Evolutionary conservation across 2,797 vertebrate genomes (phyloP), one percentile per base, ranked within the genome.

Genomic region (Remorina albescens): DNA sequence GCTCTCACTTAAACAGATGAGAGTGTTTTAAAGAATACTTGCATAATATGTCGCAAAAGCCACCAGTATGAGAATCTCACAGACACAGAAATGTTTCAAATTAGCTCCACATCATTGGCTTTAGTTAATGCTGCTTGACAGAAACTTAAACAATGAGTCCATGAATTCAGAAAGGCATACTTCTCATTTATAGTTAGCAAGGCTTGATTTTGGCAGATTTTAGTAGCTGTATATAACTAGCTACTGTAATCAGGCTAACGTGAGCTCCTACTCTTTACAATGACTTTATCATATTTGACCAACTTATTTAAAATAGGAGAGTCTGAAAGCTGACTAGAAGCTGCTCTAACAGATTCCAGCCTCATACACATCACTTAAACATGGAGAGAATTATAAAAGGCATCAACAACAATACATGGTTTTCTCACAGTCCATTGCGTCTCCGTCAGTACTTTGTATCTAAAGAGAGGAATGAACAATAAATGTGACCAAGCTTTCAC

Each of bases 361-460:
- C 2, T 4, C 8, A 23, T 47, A 23, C 18, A 21, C 6, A 55
- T n/a, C 2, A 16, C 19, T 58, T 58, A 42, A 42, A 46, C 36
- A 63, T 47, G 26, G 55, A 32, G 15, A 12, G 37, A 41, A 16
- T 26, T 18, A 15, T 50, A 50, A 23, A 11, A 50, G 23, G n/a
- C 46, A 57, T 15, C 12, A 41, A 39, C 3, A 55, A 66, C 56
- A 67, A 50, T 61, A 61, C 26, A 67, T 32, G 6, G 25, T 30
- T 67, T 63, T 67, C 41, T 58, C 10, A 46, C 44, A 67, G 76
- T 56, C 41, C 10, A 49, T 71, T 66, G 50, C 60, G 36, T 58
- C 69, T 71, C 26, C 34, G 41, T 39, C 56, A 41, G 25, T 60
- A 16, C 18, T 78, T 58, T 10, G 76, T 70, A 74, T 75, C 42